Evolutionary conservation across 2,113 vertebrate species (phyloP), one percentile per base, ranked within the genome.

Genomic region (Thalassoma bifasciatum): DNA sequence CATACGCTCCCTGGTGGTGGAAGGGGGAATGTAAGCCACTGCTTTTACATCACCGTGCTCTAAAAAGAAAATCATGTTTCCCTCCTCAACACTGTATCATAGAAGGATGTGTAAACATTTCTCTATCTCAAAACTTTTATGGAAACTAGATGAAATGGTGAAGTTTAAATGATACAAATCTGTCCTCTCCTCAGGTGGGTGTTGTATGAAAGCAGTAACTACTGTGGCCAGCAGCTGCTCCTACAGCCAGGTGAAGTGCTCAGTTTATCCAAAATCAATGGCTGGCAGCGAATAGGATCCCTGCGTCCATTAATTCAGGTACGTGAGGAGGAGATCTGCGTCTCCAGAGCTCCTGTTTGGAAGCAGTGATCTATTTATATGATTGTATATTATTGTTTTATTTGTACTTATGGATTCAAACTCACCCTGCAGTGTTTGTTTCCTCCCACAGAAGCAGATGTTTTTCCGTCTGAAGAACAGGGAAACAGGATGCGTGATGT

Each of bases 301-400:
- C 88, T 99, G 6, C 94, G 97, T 34, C 97, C 97, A 17, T 90
- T 99, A 68, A 49, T 92, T 37, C 97, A 98, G 97, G 98, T 99
- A 92, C 36, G 74, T 22, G 51, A 5, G 14, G 22, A 75, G 13
- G 12, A 11, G 6, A 40, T 10, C 38, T 19, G 14, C 4, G 30
- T 30, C 30, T 30, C 30, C 30, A 30, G 30, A 30, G 30, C 30
- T 30, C 30, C 6, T 30, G 30, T 30, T 30, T 30, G 6, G 30
- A 30, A 30, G 30, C 30, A 30, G 30, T 4, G 30, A 30, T 12
- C 40, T 14, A 14, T 13, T 42, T 42, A 13, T 14, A 42, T 14
- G 4, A 14, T 14, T n/a, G n/a, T n/a, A n/a, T n/a, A n/a, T n/a
- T n/a, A n/a, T 42, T 14, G 4, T 14, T 42, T 14, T 42, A 6